phyloP scores from a whole-genome alignment of 1,140 invertebrate genomes.

The Zaprionus tsacasi region DNA sequence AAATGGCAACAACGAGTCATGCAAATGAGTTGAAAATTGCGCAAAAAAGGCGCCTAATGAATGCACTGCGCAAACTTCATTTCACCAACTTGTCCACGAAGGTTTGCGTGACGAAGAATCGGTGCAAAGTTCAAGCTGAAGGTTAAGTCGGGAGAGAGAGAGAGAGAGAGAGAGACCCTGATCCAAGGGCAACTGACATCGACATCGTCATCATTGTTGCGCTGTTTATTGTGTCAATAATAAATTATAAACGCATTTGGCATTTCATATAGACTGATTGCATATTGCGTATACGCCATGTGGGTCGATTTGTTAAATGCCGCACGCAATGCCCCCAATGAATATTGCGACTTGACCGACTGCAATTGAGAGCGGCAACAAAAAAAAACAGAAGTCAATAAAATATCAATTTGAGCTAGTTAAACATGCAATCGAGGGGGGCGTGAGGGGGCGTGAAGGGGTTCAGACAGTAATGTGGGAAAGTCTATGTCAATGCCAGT shows the following conservation, averaged over 20 bases:
- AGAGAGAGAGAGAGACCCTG: conserved; percentile 31
- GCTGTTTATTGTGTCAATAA: conserved; percentile 58
- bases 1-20: conserved; percentile 26
- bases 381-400: conserved; percentile 7
- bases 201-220: background rate
- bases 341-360: too few species aligned
- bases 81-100: conserved; percentile 23
- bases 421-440: background rate
- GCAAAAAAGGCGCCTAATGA: conserved; percentile 52
- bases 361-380: background rate
- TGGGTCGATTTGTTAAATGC: background rate
- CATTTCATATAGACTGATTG: background rate
- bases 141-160: conserved; percentile 13
- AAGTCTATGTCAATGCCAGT: background rate
- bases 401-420: conserved; percentile 22
- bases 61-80: conserved; percentile 59
- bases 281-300: conserved; percentile 20
- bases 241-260: conserved; percentile 36
- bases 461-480: background rate
- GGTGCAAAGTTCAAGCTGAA: conserved; percentile 35
- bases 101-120: conserved; percentile 41
- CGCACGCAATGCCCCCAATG: conserved; percentile 17
- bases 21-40: conserved; percentile 62
- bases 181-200: background rate
- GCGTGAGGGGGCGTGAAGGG: too few species aligned